Percentiles rank a stretch among this genome's conserved stretches.
Conservation (phyloP, 2,888 invertebrate species). For the Orthosia cruda region DNA sequence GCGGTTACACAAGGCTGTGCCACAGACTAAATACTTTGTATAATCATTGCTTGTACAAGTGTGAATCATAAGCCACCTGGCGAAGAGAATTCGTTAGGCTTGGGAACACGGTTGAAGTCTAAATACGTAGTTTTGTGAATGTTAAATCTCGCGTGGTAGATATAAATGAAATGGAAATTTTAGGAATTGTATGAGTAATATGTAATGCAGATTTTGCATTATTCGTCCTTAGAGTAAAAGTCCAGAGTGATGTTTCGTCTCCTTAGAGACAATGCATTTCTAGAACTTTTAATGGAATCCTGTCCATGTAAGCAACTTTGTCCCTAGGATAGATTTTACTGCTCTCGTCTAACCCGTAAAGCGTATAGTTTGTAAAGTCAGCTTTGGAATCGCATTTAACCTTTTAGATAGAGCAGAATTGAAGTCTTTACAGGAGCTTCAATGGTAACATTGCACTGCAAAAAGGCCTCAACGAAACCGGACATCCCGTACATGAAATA, state of each 20-base stretch:
- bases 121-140: not conserved
- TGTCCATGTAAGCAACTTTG: not conserved
- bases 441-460: not conserved
- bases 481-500: not conserved
- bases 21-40: conserved; percentile 41
- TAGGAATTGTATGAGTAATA: not conserved
- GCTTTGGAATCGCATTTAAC: not conserved
- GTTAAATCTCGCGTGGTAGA: not conserved
- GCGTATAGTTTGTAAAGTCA: not conserved
- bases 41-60: conserved; percentile 23
- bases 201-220: not conserved
- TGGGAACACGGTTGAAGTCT: conserved; percentile 1
- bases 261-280: not conserved
- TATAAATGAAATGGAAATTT: not conserved
- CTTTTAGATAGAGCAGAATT: not conserved
- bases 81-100: conserved; percentile 19
- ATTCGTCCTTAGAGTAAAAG: not conserved
- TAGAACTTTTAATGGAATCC: conserved; percentile 5
- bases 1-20: conserved; percentile 60
- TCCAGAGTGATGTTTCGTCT: not conserved
- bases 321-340: not conserved
- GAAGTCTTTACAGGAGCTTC: not conserved
- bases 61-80: conserved; percentile 57
- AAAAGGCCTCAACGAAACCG: not conserved
- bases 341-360: not conserved